Base-by-base conservation (phyloP, 2,113 vertebrate species). In the Pelvicachromis taeniatus region DNA sequence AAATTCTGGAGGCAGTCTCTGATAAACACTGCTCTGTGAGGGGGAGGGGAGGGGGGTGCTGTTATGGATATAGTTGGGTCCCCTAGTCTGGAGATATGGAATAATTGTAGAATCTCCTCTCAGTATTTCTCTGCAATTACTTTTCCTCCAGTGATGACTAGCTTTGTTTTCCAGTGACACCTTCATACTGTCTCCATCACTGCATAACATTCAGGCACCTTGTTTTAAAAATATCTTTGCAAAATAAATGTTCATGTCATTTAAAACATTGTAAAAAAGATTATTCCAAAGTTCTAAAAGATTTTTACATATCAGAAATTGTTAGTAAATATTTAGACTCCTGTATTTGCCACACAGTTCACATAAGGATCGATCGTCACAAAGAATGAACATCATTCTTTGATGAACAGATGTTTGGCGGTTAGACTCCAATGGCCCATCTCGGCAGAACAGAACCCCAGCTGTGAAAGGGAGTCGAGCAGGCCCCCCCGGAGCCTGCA, bases 31-130 rank as follows among this genome's bases (percentile, higher is more conserved):
- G 12, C 54, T 29, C 54, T 26, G 54, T 55, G 23, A 7, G 21
- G 53, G 0, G 0, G 21, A n/a, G n/a, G n/a, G n/a, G n/a, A n/a
- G n/a, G n/a, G 23, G 12, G 23, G 53, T 54, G n/a, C 4, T 14
- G 12, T 2, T 29, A 23, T 29, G 13, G 55, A 29, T 58, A 58
- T 23, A 58, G 55, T 9, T 2, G 23, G 55, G 55, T 56, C 55
- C 23, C 55, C 14, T 23, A 56, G 7, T 29, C 23, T 58, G 55
- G 13, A 56, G 55, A 5, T 0, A 56, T 56, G 23, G 23, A 29
- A 58, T 58, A 23, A 58, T 9, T 58, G 23, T 58, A 1, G 4
- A 58, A 8, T 56, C 2, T 9, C 13, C 55, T 29, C 16, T 58
- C 23, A 58, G 55, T 58, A 29, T 58, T 58, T 58, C 26, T 9